Evolutionary conservation across 2,888 invertebrate genomes (phyloP).

Genomic region (Dolichomitus sp.): DNA sequence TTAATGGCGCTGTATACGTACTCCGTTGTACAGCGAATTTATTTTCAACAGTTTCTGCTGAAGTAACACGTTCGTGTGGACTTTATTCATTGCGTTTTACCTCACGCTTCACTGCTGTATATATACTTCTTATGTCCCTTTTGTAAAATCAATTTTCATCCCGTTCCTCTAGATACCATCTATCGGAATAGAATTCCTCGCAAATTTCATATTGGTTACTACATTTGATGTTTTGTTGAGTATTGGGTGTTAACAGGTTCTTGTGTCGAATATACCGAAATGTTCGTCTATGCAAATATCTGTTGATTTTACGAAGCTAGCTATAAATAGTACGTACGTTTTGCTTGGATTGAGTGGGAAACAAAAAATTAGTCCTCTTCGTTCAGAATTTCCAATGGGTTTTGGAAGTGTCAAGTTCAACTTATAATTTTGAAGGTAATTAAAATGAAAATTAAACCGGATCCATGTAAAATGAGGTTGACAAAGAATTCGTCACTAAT

Average conservation of each 20-base stretch:
- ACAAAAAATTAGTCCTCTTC: conserved; percentile 25
- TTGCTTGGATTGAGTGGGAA: conserved; percentile 17
- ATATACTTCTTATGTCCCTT: neutral
- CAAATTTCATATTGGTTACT: conserved; percentile 3
- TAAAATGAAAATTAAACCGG: neutral
- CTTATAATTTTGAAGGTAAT: conserved; percentile 27
- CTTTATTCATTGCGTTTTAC: neutral
- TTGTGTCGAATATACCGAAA: neutral
- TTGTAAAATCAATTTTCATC: neutral
- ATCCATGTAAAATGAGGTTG: conserved; percentile 16
- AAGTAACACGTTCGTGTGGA: neutral
- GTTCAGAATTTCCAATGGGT: neutral
- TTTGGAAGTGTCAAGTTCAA: conserved; percentile 7
- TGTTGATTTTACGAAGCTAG: neutral
- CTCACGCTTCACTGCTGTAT: neutral
- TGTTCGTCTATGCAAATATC: neutral
- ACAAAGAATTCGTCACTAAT: conserved; percentile 19
- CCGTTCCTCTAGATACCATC: neutral
- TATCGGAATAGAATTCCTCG: conserved; percentile 7
- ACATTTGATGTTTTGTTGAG: conserved; percentile 18
- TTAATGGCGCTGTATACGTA: neutral
- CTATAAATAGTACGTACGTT: neutral
- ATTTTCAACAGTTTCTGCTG: conserved; percentile 4
- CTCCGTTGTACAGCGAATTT: neutral
- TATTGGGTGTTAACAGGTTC: conserved; percentile 33